Evolutionary conservation across 92 coral and sea anemone species (phyloP).

Genomic region (Micromussa lordhowensis): DNA sequence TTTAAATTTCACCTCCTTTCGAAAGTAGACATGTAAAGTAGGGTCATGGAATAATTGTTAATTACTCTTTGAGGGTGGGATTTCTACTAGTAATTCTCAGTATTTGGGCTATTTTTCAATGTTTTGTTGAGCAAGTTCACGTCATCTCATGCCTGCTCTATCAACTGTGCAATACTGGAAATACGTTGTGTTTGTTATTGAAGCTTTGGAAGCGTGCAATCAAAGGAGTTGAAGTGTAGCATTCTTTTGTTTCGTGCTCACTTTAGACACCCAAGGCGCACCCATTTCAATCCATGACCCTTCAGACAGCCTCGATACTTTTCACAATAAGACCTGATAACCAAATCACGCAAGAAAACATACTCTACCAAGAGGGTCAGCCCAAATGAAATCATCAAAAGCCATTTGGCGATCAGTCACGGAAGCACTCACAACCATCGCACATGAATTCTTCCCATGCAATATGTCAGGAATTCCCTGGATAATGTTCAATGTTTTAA

Average conservation of each 20-base stretch:
- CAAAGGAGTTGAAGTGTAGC: background rate
- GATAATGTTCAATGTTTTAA: background rate
- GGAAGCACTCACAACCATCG: background rate
- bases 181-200: background rate
- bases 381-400: background rate
- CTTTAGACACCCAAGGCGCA: background rate
- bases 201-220: background rate
- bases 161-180: too few species aligned
- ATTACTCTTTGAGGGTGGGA: too few species aligned
- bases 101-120: too few species aligned
- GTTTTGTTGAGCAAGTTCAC: too few species aligned
- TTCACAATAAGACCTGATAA: background rate
- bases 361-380: background rate
- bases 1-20: too few species aligned
- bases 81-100: too few species aligned
- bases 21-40: too few species aligned
- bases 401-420: background rate
- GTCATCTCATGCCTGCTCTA: too few species aligned
- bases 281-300: background rate
- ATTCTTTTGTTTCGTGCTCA: background rate
- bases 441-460: background rate
- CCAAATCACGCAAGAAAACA: background rate
- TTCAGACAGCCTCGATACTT: background rate
- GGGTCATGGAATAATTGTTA: too few species aligned
- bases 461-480: background rate